phyloP scores from a whole-genome alignment of 2,888 invertebrate genomes.

The Nomada ruficornis region DNA sequence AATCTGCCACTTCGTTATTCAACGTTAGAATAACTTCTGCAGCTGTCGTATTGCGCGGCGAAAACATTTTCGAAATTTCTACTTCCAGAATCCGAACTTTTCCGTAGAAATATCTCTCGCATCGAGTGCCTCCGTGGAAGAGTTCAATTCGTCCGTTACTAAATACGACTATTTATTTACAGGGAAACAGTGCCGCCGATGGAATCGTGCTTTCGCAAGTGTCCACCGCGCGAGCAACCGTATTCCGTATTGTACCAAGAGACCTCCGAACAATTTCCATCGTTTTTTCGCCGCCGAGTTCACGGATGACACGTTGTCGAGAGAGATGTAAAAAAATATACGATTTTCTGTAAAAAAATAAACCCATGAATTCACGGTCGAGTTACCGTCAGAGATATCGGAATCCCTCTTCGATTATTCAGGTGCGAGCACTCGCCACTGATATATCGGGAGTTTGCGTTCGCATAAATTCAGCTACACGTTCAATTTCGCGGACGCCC shows the following conservation, averaged over 20 bases:
- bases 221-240: too few relatives aligned
- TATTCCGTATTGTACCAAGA: too few relatives aligned
- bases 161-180: too few relatives aligned
- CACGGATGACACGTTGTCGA: background rate
- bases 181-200: too few relatives aligned
- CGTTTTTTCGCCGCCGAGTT: too few relatives aligned
- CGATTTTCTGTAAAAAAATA: background rate
- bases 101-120: background rate
- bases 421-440: too few relatives aligned
- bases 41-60: background rate
- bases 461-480: background rate
- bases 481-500: background rate
- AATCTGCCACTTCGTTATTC: background rate
- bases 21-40: background rate
- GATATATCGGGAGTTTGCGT: background rate
- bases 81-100: background rate
- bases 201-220: too few relatives aligned
- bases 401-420: background rate
- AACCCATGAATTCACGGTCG: background rate
- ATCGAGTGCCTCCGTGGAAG: background rate
- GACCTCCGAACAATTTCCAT: too few relatives aligned
- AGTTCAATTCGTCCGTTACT: background rate
- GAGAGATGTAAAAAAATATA: constrained; percentile 37
- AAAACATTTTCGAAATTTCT: background rate
- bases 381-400: background rate